Evolutionary conservation across 1,140 invertebrate genomes (phyloP).

Genomic region (Brachionus rubens): DNA sequence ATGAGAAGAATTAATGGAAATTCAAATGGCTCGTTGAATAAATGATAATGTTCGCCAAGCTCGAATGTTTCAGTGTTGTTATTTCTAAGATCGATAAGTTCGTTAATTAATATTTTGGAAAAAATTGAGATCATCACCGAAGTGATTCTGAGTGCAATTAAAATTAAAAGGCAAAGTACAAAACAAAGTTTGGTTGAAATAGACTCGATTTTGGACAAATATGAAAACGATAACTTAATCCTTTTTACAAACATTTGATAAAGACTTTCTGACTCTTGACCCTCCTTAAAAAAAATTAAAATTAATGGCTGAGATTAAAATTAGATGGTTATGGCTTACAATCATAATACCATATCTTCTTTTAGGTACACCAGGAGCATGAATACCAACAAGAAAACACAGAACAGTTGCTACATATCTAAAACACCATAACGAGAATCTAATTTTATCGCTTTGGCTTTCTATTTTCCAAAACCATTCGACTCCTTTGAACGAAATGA

Average conservation of each 20-base stretch:
- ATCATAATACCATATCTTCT: conserved; percentile 45
- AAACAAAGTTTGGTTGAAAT: not conserved
- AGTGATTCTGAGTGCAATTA: not conserved
- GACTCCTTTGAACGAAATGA: conserved; percentile 67
- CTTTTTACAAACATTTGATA: conserved; percentile 13
- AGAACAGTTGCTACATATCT: conserved; percentile 73
- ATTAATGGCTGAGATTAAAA: not conserved
- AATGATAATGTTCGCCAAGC: not conserved
- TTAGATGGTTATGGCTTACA: not conserved
- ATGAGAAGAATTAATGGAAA: not conserved
- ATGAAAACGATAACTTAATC: not conserved
- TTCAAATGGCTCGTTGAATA: conserved; percentile 22
- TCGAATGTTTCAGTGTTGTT: conserved; percentile 12
- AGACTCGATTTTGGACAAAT: conserved; percentile 4
- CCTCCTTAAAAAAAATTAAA: not conserved
- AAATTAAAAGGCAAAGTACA: not conserved
- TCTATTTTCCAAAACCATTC: conserved; percentile 49
- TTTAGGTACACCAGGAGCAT: conserved; percentile 76
- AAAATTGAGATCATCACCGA: conserved; percentile 24
- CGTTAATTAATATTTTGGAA: conserved; percentile 24
- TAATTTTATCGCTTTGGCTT: conserved; percentile 66
- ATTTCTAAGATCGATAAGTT: conserved; percentile 16
- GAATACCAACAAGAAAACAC: conserved; percentile 79
- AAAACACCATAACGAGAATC: conserved; percentile 79
- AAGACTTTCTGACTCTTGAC: conserved; percentile 3